A percentile compares a stretch with the other conserved stretches of the same genome.
Evolutionary conservation across 1,140 invertebrate genomes (phyloP).

Genomic region (Meloidogyne floridensis): DNA sequence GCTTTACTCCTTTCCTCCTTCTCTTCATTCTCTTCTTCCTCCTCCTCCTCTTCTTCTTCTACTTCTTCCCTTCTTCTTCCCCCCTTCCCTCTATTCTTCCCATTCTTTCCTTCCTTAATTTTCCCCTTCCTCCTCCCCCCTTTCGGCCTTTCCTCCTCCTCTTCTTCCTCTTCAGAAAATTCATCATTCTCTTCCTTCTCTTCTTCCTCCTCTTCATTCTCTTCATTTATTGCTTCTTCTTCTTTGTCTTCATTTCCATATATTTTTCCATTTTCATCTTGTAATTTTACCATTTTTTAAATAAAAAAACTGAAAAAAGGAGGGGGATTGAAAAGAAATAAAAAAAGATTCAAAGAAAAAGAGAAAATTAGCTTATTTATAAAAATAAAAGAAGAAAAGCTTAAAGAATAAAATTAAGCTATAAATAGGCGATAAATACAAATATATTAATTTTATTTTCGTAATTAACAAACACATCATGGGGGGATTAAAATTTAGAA

Average conservation of each 20-base stretch:
- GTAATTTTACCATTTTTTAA: conserved; percentile 43
- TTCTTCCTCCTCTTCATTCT: conserved; percentile 10
- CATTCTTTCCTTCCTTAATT: conserved; percentile 3
- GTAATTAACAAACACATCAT: too few species aligned
- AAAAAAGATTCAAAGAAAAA: not conserved
- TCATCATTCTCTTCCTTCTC: conserved; percentile 4
- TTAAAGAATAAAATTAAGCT: too few species aligned
- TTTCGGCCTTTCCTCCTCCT: conserved; percentile 2
- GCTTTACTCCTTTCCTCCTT: not conserved
- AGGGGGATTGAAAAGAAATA: not conserved
- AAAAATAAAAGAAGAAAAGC: not conserved
- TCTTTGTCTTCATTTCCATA: conserved; percentile 22
- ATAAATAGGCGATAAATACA: too few species aligned
- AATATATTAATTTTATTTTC: too few species aligned
- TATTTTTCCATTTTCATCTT: conserved; percentile 26
- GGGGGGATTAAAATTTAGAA: too few species aligned
- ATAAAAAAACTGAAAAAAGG: not conserved
- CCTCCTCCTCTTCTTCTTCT: not conserved
- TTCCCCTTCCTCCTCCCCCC: not conserved
- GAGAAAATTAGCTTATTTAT: not conserved
- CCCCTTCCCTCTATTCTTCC: not conserved
- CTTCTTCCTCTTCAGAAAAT: conserved; percentile 5
- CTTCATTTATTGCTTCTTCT: conserved; percentile 16
- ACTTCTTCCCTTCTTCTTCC: not conserved
- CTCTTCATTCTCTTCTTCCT: not conserved